A percentile compares a stretch with the other conserved stretches of the same genome.
Conservation (phyloP, 1,140 invertebrate species). For the Portunus trituberculatus region DNA sequence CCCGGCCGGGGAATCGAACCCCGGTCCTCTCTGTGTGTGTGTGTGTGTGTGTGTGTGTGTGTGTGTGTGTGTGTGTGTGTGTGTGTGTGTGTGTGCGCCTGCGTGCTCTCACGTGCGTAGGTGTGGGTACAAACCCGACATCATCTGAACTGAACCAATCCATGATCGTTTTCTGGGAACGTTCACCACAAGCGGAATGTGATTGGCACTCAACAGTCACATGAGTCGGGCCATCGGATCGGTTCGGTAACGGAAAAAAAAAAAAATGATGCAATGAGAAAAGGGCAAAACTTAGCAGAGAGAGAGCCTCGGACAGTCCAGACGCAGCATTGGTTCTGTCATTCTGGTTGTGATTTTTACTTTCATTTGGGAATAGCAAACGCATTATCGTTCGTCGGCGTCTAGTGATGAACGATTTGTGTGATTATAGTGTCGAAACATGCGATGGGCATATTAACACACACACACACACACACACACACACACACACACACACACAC, state of each 20-base stretch:
- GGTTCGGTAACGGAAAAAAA: neutral
- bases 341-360: neutral
- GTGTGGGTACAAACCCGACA: neutral
- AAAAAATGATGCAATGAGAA: neutral
- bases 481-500: neutral
- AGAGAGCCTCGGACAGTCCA: neutral
- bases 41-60: neutral
- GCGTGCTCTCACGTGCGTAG: neutral
- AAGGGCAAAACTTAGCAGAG: neutral
- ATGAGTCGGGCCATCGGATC: neutral
- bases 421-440: neutral
- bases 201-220: neutral
- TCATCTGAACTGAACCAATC: neutral
- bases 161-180: neutral
- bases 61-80: neutral
- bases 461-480: constrained; percentile 14
- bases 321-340: neutral
- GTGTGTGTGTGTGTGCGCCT: neutral
- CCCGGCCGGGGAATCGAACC: no score
- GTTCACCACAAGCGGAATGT: constrained; percentile 1
- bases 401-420: constrained; percentile 23
- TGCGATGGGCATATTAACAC: neutral
- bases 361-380: neutral
- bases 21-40: no score
- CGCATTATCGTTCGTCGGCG: neutral